A percentile compares a stretch with the other conserved stretches of the same genome.
phyloP scores from a whole-genome alignment of 1,140 invertebrate genomes.

The Akabosia matsudoensis region DNA sequence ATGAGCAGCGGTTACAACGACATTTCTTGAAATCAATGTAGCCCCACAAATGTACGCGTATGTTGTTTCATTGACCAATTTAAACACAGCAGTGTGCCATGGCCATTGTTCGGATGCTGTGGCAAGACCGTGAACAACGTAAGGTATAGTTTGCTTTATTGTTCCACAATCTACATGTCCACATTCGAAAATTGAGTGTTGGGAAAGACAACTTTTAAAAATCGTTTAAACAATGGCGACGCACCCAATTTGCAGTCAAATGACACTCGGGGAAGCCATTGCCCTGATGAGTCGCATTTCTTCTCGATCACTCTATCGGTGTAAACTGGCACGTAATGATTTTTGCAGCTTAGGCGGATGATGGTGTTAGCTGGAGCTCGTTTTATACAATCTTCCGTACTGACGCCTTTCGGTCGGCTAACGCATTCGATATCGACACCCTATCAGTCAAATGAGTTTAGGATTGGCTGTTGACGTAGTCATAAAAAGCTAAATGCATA shows the following conservation, averaged over 20 bases:
- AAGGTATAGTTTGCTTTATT: not conserved
- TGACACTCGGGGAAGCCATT: not conserved
- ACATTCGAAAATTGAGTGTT: no score
- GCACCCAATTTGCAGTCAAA: conserved; percentile 13
- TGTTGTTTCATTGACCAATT: conserved; percentile 6
- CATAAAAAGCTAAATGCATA: not conserved
- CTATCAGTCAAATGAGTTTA: not conserved
- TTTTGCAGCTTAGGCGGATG: not conserved
- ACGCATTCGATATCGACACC: conserved; percentile 12
- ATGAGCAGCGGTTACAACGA: conserved; percentile 11
- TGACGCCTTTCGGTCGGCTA: not conserved
- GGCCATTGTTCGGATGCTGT: conserved; percentile 1
- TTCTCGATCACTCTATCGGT: not conserved
- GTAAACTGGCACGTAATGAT: not conserved
- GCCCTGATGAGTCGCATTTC: not conserved
- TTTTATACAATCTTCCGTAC: not conserved
- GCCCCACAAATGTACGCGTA: conserved; percentile 30
- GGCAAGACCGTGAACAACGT: not conserved
- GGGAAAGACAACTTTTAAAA: no score
- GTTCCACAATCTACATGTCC: conserved; percentile 2
- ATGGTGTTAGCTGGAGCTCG: not conserved
- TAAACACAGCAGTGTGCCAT: not conserved
- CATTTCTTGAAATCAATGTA: conserved; percentile 24
- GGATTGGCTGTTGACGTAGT: no score
- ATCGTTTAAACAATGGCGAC: no score